A percentile compares a stretch with the other conserved stretches of the same genome.
Conservation (phyloP, 1,140 invertebrate species). For the Hormaphis cornu region DNA sequence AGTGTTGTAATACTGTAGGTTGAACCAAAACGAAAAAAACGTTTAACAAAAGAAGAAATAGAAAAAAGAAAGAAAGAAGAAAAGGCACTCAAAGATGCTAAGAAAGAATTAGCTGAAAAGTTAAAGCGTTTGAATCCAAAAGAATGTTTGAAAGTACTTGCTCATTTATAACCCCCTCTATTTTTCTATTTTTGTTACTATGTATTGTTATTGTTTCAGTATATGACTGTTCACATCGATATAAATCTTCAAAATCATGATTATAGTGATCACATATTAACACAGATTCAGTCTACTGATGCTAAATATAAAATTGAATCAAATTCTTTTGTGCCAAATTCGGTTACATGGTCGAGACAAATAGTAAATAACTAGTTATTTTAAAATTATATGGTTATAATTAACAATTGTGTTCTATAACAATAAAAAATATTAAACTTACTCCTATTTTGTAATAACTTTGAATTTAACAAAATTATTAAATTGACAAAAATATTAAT, state of each 20-base stretch:
- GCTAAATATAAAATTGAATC: not conserved
- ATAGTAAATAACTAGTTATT: not conserved
- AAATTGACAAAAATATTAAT: too few species aligned
- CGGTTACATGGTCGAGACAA: conserved; percentile 13
- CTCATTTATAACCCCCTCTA: not conserved
- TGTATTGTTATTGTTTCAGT: not conserved
- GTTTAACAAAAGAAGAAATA: conserved; percentile 12
- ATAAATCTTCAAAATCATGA: not conserved
- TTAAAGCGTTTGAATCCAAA: conserved; percentile 11
- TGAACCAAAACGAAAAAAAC: conserved; percentile 1
- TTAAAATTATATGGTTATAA: too few species aligned
- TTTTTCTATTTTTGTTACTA: not conserved
- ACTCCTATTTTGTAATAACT: too few species aligned
- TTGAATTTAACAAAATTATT: too few species aligned
- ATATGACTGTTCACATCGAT: conserved; percentile 21
- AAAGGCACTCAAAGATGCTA: not conserved
- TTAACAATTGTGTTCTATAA: too few species aligned
- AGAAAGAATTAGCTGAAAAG: not conserved
- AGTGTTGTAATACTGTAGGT: not conserved
- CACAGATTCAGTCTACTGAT: not conserved
- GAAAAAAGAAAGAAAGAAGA: conserved; percentile 13
- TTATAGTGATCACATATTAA: not conserved
- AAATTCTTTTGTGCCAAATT: not conserved
- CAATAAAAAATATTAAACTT: too few species aligned
- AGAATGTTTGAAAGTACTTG: conserved; percentile 19